phyloP scores from a whole-genome alignment of 2,113 vertebrate genomes.

The Pelodiscus sinensis region DNA sequence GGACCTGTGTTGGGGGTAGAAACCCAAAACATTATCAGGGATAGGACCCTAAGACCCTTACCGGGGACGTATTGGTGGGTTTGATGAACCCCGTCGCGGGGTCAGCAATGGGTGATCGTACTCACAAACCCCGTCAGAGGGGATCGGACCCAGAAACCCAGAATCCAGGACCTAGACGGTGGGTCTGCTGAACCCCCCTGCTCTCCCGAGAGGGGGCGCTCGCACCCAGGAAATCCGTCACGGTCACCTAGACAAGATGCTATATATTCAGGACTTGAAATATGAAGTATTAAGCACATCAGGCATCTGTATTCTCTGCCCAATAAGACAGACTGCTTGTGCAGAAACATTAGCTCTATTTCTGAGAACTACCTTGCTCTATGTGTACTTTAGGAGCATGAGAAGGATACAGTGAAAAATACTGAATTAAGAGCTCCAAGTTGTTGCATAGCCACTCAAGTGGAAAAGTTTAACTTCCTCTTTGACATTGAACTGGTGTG shows the following conservation, averaged over 20 bases:
- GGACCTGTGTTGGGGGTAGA: too few species aligned
- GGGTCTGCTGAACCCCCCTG: too few species aligned
- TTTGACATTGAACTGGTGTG: neutral
- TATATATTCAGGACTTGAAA: neutral
- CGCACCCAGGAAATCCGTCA: too few species aligned
- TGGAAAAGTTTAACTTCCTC: neutral
- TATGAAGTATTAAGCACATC: neutral
- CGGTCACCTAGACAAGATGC: neutral
- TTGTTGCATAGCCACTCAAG: neutral
- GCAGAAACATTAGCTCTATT: fast-evolving
- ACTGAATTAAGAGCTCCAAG: neutral
- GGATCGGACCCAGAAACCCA: too few species aligned
- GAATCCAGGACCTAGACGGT: too few species aligned
- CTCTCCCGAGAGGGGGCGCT: too few species aligned
- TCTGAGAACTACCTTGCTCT: neutral
- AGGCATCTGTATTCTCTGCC: neutral
- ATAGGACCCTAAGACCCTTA: too few species aligned
- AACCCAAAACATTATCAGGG: too few species aligned
- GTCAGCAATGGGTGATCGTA: too few species aligned
- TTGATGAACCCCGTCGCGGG: too few species aligned
- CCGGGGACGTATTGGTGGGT: too few species aligned
- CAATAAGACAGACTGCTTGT: neutral
- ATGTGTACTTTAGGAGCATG: neutral
- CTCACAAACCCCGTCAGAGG: too few species aligned
- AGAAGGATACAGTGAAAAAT: neutral